Conservation (phyloP, 2,113 vertebrate species). For the Xenus cinereus region DNA sequence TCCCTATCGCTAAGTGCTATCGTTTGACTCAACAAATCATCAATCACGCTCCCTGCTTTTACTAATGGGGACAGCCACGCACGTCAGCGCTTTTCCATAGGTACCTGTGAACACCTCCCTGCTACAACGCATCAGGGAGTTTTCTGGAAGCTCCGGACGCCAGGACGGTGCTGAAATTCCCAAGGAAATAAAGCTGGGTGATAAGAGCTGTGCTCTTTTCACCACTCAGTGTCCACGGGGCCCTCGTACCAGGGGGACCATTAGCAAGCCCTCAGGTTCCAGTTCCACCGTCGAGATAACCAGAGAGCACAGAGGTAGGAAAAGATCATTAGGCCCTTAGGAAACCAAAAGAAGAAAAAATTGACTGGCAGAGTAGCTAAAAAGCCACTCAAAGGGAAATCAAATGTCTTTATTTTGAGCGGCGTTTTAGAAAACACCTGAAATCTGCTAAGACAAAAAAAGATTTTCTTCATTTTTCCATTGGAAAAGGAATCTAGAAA, state of each 20-base stretch:
- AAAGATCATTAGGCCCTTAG: not conserved
- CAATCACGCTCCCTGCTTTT: not conserved
- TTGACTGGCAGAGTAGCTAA: not conserved
- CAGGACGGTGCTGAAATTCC: not conserved
- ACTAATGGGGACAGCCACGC: not conserved
- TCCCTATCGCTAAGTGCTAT: not conserved
- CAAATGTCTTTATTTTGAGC: not conserved
- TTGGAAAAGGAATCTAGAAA: not conserved
- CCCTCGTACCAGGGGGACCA: not conserved
- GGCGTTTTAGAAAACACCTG: not conserved
- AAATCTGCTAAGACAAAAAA: not conserved
- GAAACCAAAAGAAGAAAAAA: not conserved
- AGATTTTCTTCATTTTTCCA: not conserved
- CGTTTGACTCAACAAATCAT: not conserved
- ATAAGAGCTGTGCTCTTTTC: not conserved
- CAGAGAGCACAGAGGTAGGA: not conserved
- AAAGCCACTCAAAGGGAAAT: not conserved
- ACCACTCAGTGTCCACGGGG: accelerated
- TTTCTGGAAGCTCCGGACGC: not conserved
- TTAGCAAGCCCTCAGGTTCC: not conserved
- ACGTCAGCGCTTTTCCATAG: not conserved
- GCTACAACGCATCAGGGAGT: not conserved
- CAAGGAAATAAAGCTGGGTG: not conserved
- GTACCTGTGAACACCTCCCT: not conserved
- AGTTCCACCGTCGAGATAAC: not conserved